Evolutionary conservation across 2,113 vertebrate species (phyloP), one percentile per base, ranked within the genome.

Genomic region (Vulpes vulpes): DNA sequence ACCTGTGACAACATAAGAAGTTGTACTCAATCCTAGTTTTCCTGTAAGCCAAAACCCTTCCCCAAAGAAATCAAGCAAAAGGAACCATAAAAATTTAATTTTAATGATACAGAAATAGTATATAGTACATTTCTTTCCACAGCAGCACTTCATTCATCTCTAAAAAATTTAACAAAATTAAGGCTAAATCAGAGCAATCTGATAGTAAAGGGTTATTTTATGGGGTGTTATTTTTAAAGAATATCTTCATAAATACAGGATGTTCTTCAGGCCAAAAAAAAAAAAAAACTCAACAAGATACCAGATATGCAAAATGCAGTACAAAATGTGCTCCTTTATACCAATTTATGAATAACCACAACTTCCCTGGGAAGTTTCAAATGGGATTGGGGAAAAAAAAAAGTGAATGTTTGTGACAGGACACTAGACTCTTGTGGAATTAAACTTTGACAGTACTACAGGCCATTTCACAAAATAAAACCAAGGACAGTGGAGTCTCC

Each of bases 91-190:
- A 97, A 98, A 96, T 93, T 73, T 73, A 53, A 96, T 91, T 98
- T 98, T 98, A 98, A 98, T 98, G 93, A 96, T 95, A 97, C 97
- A 98, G 96, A 98, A 98, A 97, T 94, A 98, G 89, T 89, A 89
- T 92, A 95, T 95, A 88, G 94, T 96, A 97, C 98, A 97, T 97
- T 96, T 97, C 96, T 97, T 96, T 96, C 94, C 96, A 98, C 93
- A 96, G 96, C 96, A 97, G 96, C 92, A 92, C 96, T 97, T 95
- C 95, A 38, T 86, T 95, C 95, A n/a, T 94, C 89, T 96, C 97
- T 97, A 91, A 94, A 97, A 97, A 89, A 67, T 89, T 96, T 98
- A 97, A 98, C 96, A 98, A 97, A 98, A 98, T 98, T 98, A 98
- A 98, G 98, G 97, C 97, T 96, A 97, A 97, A 95, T 93, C 96